A percentile compares a stretch with the other conserved stretches of the same genome.
phyloP scores from a whole-genome alignment of 1,140 invertebrate species.

The Ceratoteleas bidentatus region DNA sequence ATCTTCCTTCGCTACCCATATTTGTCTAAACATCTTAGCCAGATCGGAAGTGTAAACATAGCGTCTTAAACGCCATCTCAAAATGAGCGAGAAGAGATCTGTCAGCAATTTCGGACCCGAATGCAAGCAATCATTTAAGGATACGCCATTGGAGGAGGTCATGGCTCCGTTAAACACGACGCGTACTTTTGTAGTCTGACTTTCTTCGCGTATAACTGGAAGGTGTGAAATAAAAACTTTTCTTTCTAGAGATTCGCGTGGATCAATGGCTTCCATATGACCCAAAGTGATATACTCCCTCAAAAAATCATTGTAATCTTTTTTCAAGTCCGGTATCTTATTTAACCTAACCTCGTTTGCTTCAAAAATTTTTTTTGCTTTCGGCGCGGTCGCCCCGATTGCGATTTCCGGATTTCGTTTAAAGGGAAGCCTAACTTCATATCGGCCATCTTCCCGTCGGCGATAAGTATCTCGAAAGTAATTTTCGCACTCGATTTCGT shows the following conservation, averaged over 20 bases:
- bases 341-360: not conserved
- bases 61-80: not conserved
- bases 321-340: not conserved
- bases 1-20: not conserved
- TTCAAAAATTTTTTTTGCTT: not conserved
- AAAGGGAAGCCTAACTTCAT: not conserved
- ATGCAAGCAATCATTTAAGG: constrained; percentile 6
- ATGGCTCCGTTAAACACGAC: not conserved
- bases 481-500: constrained; percentile 2
- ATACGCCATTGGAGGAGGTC: not conserved
- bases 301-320: not conserved
- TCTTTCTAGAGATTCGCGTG: not conserved
- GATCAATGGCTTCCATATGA: not conserved
- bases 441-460: not conserved
- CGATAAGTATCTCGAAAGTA: not conserved
- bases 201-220: not conserved
- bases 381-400: not conserved
- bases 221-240: not conserved
- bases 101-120: not conserved
- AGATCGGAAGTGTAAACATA: constrained; percentile 5
- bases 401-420: not conserved
- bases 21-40: constrained; percentile 10
- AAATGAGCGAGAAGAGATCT: not conserved
- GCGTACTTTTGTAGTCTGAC: not conserved
- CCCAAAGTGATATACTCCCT: not conserved